Conservation (phyloP, 1,140 invertebrate genomes). For the Drosophila paulistorum region DNA sequence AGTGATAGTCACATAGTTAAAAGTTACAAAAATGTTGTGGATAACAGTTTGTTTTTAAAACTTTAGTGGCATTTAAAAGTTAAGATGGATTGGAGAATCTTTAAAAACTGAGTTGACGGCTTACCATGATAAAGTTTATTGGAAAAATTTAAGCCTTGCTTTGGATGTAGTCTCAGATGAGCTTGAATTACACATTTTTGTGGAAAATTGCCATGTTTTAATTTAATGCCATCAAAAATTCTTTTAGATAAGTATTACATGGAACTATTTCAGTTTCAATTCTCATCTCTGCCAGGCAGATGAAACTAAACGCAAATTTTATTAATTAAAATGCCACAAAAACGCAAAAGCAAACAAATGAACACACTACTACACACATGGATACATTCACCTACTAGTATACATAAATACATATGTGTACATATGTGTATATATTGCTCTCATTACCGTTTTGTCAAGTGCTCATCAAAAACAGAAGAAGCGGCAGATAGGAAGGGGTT, state of each 20-base stretch:
- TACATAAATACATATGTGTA: no score
- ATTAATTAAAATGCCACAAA: conserved; percentile 78
- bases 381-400: background rate
- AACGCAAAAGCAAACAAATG: conserved; percentile 39
- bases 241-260: background rate
- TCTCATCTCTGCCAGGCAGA: background rate
- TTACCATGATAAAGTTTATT: no score
- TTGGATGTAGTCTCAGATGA: no score
- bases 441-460: conserved; percentile 63
- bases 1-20: no score
- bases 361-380: background rate
- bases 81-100: no score
- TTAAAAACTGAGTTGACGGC: no score
- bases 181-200: no score
- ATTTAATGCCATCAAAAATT: background rate
- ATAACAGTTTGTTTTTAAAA: no score
- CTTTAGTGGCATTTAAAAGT: no score
- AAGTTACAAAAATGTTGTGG: no score
- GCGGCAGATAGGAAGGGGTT: conserved; percentile 2
- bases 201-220: background rate
- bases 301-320: conserved; percentile 45
- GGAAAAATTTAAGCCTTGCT: no score
- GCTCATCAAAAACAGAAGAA: conserved; percentile 57
- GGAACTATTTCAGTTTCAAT: conserved; percentile 16
- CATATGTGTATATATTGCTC: conserved; percentile 17